Base-by-base conservation (phyloP, 2,888 invertebrate genomes). In the Mellilla xanthometata region DNA sequence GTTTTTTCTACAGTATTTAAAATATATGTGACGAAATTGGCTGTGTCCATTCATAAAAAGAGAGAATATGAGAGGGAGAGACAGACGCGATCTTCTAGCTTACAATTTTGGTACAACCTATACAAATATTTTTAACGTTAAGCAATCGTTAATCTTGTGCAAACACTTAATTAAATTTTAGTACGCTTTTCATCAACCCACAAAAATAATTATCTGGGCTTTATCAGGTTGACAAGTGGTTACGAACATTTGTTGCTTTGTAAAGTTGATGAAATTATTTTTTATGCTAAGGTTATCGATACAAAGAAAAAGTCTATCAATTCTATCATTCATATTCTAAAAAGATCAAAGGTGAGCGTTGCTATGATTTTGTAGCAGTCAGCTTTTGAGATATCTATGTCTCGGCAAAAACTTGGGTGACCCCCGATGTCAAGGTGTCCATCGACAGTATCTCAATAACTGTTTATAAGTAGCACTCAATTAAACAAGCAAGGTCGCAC, bases 361-460 rank as follows among this genome's bases (percentile, higher is more conserved):
- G 63, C 63, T 70, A 56, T 65, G 69, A 75, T 71, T 72, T 72
- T 65, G 62, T 68, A 68, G 64, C 71, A 76, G 68, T 72, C 70
- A 70, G 64, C 59, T 62, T n/a, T 70, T 61, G 65, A 75, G 62
- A 63, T 66, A 65, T 65, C 49, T 52, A 39, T 47, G 58, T 57
- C 60, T 61, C 67, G 58, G 66, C 65, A 76, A 74, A 76, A 73
- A 65, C 54, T 60, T 60, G 65, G 68, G 70, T 76, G 71, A 76
- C 73, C 75, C 68, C 67, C 66, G 59, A 68, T 74, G 80, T 81
- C 82, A 83, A 83, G 81, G 75, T 65, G 62, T 72, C n/a, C 72
- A 70, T 76, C 71, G 70, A 67, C 65, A 70, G 28, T 75, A 73
- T 72, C 62, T 69, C 65, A 78, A 78, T 73, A 71, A 69, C 63